Evolutionary conservation across 1,140 invertebrate genomes (phyloP), one percentile per base, ranked within the genome.

Genomic region (Brachionus sp.): DNA sequence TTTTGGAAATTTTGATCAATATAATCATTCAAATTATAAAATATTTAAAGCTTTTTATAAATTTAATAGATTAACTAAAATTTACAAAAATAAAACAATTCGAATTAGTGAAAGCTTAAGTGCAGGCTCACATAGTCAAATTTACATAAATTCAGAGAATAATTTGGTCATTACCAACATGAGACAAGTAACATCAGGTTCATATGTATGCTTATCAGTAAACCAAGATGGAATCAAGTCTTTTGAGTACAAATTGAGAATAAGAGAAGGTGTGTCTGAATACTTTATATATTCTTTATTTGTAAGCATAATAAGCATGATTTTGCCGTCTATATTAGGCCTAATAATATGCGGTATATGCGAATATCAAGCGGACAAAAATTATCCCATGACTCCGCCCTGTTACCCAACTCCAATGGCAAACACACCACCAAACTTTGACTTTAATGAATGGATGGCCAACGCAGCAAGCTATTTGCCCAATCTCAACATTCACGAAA

Each of bases 391-490:
- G 62, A 80, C 77, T 35, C 77, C 77, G 13, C 77, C 77, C 5
- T 80, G 77, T 25, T 80, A 62, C 23, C 77, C 77, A 0, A 80
- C 77, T 25, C 77, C 77, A 25, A 35, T 66, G 77, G 77, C 50
- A 19, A 39, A 33, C 7, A 80, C 77, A 25, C 77, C 77, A 19
- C 77, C 77, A 19, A 80, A 80, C 35, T 80, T 80, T 66, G 77
- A 80, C 37, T 62, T 80, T 25, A 80, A 80, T 29, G 77, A 80
- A 57, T 80, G 77, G 77, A 80, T 80, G 77, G 50, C 77, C 33
- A 80, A 80, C 42, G 62, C 62, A 37, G 50, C 77, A 37, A 80
- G 62, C 39, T 80, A 80, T 66, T 66, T 80, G 35, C 77, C 77
- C n/a, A 80, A 80, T 66, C 33, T 80, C 13, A 80, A 80, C 33